Evolutionary conservation across 2,888 invertebrate species (phyloP).

Genomic region (Drosophila tanythrix): DNA sequence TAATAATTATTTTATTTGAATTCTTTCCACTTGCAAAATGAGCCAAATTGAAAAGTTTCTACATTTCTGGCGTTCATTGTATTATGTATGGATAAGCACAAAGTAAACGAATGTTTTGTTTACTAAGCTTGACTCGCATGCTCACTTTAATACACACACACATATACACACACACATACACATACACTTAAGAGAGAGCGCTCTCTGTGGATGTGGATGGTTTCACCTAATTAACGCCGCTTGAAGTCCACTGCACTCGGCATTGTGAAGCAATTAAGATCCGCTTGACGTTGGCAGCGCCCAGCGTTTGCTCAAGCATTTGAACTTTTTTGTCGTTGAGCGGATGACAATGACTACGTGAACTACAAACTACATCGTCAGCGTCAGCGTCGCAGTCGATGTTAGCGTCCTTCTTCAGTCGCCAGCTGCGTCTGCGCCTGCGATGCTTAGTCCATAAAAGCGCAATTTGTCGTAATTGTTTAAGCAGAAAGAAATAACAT

Average conservation of each 20-base stretch:
- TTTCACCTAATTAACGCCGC: conserved; percentile 74
- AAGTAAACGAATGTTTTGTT: conserved; percentile 8
- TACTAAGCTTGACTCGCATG: conserved; percentile 21
- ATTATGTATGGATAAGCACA: background rate
- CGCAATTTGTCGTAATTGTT: conserved; percentile 83
- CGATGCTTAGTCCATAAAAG: conserved; percentile 73
- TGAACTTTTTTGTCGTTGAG: background rate
- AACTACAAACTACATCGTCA: conserved; percentile 27
- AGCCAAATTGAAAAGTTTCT: background rate
- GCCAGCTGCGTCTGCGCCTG: conserved; percentile 19
- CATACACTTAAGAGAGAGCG: conserved; percentile 1
- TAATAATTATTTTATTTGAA: background rate
- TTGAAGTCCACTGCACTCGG: conserved; percentile 63
- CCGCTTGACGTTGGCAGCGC: conserved; percentile 53
- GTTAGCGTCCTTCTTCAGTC: conserved; percentile 7
- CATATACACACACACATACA: background rate
- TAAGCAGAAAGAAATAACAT: conserved; percentile 79
- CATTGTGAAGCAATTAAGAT: conserved; percentile 69
- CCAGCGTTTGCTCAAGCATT: conserved; percentile 22
- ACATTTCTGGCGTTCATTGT: background rate
- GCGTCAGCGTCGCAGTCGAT: conserved; percentile 20
- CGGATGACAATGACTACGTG: conserved; percentile 3
- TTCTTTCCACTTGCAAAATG: background rate
- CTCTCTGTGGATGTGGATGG: conserved; percentile 58
- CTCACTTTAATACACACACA: conserved; percentile 5